These are phyloP conservation scores for Rana temporaria DNA, from an alignment of 2,113 vertebrate genomes.

Conservation along the genomic window DNA sequence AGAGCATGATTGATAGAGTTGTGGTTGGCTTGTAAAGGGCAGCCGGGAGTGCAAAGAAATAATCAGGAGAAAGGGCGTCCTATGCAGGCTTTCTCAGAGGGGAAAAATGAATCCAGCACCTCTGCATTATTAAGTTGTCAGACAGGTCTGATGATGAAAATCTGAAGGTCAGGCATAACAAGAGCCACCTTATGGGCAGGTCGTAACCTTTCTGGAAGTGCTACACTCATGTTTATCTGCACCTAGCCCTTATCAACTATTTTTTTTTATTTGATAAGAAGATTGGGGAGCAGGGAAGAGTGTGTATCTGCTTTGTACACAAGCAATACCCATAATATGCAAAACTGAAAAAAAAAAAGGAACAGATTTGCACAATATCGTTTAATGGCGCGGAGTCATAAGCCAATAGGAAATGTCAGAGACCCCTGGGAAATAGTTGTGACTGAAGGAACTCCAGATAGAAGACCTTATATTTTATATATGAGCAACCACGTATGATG, in stretches of 20 bases:
- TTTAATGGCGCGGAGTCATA: slow-evolving; percentile 78
- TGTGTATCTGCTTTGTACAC: slow-evolving; percentile 42
- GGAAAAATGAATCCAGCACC: slow-evolving; percentile 88
- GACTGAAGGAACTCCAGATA: slow-evolving; percentile 78
- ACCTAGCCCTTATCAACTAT: slow-evolving; percentile 98
- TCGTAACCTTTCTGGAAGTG: slow-evolving; percentile 91
- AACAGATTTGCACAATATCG: slow-evolving; percentile 75
- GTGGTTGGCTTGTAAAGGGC: slow-evolving; percentile 97
- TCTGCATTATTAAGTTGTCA: slow-evolving; percentile 97
- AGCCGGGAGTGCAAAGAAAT: slow-evolving; percentile 93
- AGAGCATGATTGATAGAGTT: slow-evolving; percentile 96
- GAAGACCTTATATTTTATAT: not conserved
- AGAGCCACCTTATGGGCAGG: slow-evolving; percentile 95
- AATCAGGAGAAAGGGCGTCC: slow-evolving; percentile 96
- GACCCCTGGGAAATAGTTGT: slow-evolving; percentile 79
- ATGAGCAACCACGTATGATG: not conserved
- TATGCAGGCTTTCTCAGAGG: slow-evolving; percentile 81
- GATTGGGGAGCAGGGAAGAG: slow-evolving; percentile 63
- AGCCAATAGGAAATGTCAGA: slow-evolving; percentile 79
- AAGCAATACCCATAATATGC: slow-evolving; percentile 71
- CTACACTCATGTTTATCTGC: slow-evolving; percentile 99
- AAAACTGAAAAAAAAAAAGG: slow-evolving; percentile 29
- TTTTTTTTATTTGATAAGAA: slow-evolving; percentile 99
- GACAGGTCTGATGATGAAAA: slow-evolving; percentile 95
- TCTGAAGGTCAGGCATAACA: slow-evolving; percentile 99